Conservation (phyloP, 2,888 invertebrate species). For the Troglohyphantes excavatus region DNA sequence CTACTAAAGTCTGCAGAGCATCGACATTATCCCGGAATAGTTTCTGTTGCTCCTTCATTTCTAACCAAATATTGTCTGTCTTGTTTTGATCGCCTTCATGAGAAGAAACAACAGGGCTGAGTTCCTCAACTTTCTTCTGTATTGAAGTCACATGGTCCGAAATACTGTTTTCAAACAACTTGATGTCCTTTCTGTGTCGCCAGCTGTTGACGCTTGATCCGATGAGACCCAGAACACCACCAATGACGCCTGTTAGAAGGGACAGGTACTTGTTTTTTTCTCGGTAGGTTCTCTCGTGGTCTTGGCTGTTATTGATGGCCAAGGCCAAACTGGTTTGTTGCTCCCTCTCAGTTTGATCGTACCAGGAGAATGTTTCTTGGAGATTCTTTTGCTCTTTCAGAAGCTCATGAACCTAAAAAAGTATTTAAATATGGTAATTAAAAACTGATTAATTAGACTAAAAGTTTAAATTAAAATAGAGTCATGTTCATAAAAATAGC, state of each 20-base stretch:
- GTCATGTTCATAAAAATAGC: too few relatives aligned
- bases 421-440: too few relatives aligned
- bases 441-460: too few relatives aligned
- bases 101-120: neutral
- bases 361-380: slow-evolving; percentile 41
- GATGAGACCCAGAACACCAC: slow-evolving; percentile 61
- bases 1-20: slow-evolving; percentile 14
- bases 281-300: slow-evolving; percentile 67
- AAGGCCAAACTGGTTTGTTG: slow-evolving; percentile 53
- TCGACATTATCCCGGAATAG: slow-evolving; percentile 13
- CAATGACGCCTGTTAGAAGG: slow-evolving; percentile 59
- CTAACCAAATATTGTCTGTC: slow-evolving; percentile 8
- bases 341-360: slow-evolving; percentile 69
- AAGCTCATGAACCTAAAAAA: slow-evolving; percentile 66
- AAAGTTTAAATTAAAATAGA: too few relatives aligned
- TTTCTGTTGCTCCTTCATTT: slow-evolving; percentile 29
- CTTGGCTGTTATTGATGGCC: slow-evolving; percentile 70
- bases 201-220: slow-evolving; percentile 67
- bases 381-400: slow-evolving; percentile 62
- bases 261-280: slow-evolving; percentile 75
- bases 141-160: slow-evolving; percentile 41
- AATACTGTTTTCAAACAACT: slow-evolving; percentile 40
- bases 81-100: neutral
- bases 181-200: slow-evolving; percentile 66
- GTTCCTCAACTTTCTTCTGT: slow-evolving; percentile 22